Evolutionary conservation across 2,888 invertebrate genomes (phyloP).

Genomic region (Sialis lutaria): DNA sequence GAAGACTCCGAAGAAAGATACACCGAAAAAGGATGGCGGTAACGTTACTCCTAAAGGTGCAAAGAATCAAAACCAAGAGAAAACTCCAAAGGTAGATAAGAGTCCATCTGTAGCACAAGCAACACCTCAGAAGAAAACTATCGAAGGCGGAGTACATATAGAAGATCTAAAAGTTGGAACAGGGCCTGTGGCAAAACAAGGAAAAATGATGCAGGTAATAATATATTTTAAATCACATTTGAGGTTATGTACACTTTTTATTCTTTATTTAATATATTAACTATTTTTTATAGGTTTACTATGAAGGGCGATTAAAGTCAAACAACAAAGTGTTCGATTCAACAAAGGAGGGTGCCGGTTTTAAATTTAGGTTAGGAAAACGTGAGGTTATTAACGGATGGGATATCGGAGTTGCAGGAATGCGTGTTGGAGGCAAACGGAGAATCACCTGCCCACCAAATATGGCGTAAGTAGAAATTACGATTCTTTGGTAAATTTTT

Average conservation of each 20-base stretch:
- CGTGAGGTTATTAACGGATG: conserved; percentile 83
- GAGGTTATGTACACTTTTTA: not conserved
- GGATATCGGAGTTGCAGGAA: conserved; percentile 78
- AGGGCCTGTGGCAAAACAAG: conserved; percentile 59
- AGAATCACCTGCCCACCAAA: conserved; percentile 66
- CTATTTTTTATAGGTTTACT: conserved; percentile 43
- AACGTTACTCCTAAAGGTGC: not conserved
- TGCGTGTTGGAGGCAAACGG: conserved; percentile 89
- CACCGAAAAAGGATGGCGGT: not conserved
- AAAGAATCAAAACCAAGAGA: conserved; percentile 4
- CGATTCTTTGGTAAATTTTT: conserved; percentile 3
- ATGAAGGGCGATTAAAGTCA: conserved; percentile 62
- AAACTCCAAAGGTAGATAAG: not conserved
- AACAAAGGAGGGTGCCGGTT: conserved; percentile 56
- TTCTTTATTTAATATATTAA: conserved; percentile 1
- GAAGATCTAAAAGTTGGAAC: conserved; percentile 68
- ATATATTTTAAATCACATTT: not conserved
- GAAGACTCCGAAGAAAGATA: conserved; percentile 9
- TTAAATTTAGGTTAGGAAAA: conserved; percentile 67
- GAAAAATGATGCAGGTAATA: conserved; percentile 44
- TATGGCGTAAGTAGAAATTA: conserved; percentile 53
- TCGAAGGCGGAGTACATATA: conserved; percentile 63
- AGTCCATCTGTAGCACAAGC: not conserved
- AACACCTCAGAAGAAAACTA: conserved; percentile 28
- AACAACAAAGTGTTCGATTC: conserved; percentile 82